Percentiles rank a stretch among this genome's conserved stretches.
These are phyloP conservation scores for Leptinotarsa peninsularis DNA, from an alignment of 2,888 invertebrate genomes.

Conservation along the genomic window DNA sequence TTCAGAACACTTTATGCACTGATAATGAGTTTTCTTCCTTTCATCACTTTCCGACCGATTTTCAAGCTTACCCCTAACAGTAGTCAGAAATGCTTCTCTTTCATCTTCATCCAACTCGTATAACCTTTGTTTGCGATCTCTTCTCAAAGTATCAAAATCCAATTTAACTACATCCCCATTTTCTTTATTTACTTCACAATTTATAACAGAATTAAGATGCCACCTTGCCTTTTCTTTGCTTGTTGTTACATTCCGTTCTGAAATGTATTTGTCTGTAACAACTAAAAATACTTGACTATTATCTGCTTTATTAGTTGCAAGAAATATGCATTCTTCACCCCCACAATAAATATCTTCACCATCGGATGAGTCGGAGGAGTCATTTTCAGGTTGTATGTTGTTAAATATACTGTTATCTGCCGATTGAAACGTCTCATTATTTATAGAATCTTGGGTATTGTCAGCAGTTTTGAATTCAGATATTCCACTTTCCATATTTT, in stretches of 20 bases:
- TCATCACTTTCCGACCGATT: conserved; percentile 54
- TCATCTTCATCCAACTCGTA: conserved; percentile 72
- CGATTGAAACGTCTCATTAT: conserved; percentile 22
- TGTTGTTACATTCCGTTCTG: conserved; percentile 60
- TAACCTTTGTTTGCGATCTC: conserved; percentile 70
- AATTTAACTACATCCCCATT: conserved; percentile 66
- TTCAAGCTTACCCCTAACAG: conserved; percentile 55
- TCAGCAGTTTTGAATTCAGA: conserved; percentile 34
- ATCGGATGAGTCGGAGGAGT: conserved; percentile 47
- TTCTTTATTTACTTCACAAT: conserved; percentile 64
- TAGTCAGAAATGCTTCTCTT: conserved; percentile 64
- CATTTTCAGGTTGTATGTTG: conserved; percentile 24
- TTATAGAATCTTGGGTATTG: conserved; percentile 24
- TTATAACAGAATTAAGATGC: conserved; percentile 68
- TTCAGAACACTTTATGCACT: conserved; percentile 74
- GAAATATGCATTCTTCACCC: conserved; percentile 62
- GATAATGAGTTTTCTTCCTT: conserved; percentile 68
- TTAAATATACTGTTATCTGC: conserved; percentile 19
- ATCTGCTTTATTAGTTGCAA: conserved; percentile 59
- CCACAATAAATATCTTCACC: conserved; percentile 58
- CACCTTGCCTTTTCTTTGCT: conserved; percentile 63
- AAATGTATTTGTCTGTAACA: conserved; percentile 60
- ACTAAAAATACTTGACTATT: conserved; percentile 61
- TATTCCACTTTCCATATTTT: conserved; percentile 16
- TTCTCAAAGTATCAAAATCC: conserved; percentile 73